Evolutionary conservation across 2,797 vertebrate genomes (phyloP), one percentile per base, ranked within the genome.

Genomic region (Acridotheres tristis): DNA sequence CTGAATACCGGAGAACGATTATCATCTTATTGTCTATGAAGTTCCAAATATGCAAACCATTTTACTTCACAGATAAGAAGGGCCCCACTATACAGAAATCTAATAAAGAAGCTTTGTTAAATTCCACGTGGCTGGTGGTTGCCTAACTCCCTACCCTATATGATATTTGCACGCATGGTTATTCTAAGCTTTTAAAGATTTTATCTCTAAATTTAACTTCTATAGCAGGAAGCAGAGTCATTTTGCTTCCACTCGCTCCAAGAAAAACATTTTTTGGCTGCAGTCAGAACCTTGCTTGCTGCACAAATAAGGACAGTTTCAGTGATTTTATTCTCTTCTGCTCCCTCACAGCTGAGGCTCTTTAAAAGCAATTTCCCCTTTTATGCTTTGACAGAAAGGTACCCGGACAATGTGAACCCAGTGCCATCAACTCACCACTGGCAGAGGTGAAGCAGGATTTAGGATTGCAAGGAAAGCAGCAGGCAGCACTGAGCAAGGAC

Each of bases 61-160:
- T 83, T 88, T 67, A 12, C 20, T 2, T 2, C 10, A 30, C 11
- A 67, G 45, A 19, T 5, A 25, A 42, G 21, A 42, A 18, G n/a
- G 38, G 8, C 21, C 7, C 6, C 36, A 20, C 43, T 59, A 2
- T 21, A 48, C 7, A 59, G 36, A 55, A 88, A 42, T 4, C 3
- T 27, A 16, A 50, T 69, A 25, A 63, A 51, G 7, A 36, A 42
- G 3, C 0, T 7, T 40, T 48, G 1, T 20, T 58, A 58, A 48
- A 50, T 76, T 73, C 72, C 14, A 4, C 14, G 1, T 0, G 2
- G 15, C 9, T 51, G 11, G 2, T 45, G 2, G 38, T 14, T 69
- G 3, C 4, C 7, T 29, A 59, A 26, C 5, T 42, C 40, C 42
- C 29, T 29, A 9, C 40, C 40, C 25, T 34, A 9, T 20, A 7